Evolutionary conservation across 2,888 invertebrate genomes (phyloP).

Genomic region (Lasioglossum marginatum): DNA sequence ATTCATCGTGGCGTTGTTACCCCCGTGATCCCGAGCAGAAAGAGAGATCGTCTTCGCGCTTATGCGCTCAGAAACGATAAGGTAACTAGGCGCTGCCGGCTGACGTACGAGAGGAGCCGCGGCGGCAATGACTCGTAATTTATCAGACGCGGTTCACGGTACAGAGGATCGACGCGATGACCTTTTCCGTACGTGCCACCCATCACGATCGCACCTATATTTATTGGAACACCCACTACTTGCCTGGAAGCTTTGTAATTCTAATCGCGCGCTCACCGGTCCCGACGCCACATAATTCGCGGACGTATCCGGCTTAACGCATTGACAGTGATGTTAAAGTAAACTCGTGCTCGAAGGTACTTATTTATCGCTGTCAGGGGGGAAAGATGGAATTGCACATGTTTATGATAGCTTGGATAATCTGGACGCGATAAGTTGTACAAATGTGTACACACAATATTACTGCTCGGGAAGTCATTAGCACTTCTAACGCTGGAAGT

Average conservation of each 20-base stretch:
- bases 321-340: not conserved
- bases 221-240: constrained; percentile 48
- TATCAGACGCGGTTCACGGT: constrained; percentile 40
- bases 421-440: not conserved
- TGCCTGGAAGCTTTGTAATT: constrained; percentile 19
- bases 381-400: not conserved
- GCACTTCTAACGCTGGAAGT: not conserved
- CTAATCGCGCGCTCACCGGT: not conserved
- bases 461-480: not conserved
- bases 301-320: not conserved
- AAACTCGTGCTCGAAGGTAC: not conserved
- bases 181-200: constrained; percentile 54
- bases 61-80: constrained; percentile 41
- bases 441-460: not conserved
- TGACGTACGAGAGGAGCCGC: constrained; percentile 42
- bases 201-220: constrained; percentile 54
- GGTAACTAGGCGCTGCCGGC: constrained; percentile 61
- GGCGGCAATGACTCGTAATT: constrained; percentile 47
- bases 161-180: constrained; percentile 45
- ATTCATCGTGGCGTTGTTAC: constrained; percentile 56
- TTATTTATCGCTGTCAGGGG: not conserved
- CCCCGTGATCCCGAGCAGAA: constrained; percentile 12
- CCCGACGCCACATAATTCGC: not conserved
- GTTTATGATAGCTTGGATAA: not conserved
- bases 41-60: not conserved